These are phyloP conservation scores for Musca vetustissima DNA, from an alignment of 1,140 invertebrate genomes.

Conservation along the genomic window DNA sequence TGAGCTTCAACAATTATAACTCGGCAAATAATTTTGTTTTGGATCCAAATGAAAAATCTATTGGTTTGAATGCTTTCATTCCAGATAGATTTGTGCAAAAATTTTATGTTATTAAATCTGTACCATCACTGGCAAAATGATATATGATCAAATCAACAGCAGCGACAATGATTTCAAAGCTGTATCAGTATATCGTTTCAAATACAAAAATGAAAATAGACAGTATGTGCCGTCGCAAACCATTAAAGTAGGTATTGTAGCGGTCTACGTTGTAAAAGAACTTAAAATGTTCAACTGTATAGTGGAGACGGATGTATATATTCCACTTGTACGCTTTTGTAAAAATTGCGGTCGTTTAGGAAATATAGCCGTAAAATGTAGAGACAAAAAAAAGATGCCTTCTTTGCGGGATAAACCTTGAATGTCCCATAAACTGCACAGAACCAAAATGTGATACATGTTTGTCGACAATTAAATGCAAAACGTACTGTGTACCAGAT, in stretches of 20 bases:
- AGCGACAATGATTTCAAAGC: neutral
- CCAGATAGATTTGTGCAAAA: neutral
- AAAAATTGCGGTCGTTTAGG: slow-evolving; percentile 1
- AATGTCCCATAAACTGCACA: neutral
- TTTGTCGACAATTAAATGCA: neutral
- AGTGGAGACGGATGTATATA: neutral
- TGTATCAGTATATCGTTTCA: no score
- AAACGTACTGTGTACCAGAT: neutral
- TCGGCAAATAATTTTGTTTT: neutral
- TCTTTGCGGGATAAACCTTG: neutral
- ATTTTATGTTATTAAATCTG: neutral
- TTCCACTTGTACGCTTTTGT: neutral
- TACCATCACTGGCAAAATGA: neutral
- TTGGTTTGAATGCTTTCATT: neutral
- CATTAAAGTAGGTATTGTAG: neutral
- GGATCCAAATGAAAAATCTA: neutral
- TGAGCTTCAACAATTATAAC: neutral
- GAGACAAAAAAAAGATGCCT: neutral
- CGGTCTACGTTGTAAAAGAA: neutral
- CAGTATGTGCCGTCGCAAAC: neutral
- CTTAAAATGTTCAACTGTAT: neutral
- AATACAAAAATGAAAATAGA: neutral
- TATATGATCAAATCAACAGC: neutral
- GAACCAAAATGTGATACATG: slow-evolving; percentile 1
- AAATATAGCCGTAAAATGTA: neutral